These are phyloP conservation scores for Caloenas nicobarica DNA, from an alignment of 2,113 vertebrate species.

Conservation along the genomic window DNA sequence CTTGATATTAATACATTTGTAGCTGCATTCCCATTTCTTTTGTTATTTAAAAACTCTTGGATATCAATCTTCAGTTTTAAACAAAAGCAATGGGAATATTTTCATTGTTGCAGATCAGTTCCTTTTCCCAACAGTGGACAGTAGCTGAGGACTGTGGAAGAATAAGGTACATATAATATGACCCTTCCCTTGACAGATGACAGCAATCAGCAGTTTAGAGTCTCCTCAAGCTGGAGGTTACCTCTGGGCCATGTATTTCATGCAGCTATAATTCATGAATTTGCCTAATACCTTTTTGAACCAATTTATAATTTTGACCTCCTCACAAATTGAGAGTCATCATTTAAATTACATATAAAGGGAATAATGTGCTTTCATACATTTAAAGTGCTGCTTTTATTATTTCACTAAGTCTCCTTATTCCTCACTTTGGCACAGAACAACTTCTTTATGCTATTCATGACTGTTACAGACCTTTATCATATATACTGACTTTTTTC, in stretches of 20 bases:
- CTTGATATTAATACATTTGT: neutral
- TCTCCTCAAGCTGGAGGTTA: neutral
- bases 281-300: constrained; percentile 30
- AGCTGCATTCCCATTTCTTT: neutral
- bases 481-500: neutral
- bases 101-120: neutral
- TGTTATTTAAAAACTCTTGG: neutral
- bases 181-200: constrained; percentile 2
- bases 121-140: neutral
- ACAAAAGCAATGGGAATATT: neutral
- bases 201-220: constrained; percentile 17
- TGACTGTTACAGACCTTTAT: neutral
- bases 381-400: constrained; percentile 33
- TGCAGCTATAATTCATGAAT: neutral
- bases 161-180: neutral
- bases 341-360: constrained; percentile 30
- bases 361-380: neutral
- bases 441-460: neutral
- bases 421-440: neutral
- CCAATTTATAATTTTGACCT: constrained; percentile 39
- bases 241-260: neutral
- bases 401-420: neutral
- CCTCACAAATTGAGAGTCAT: neutral
- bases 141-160: neutral
- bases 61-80: neutral